Conservation (phyloP, 2,113 vertebrate species). For the Chaetorhynchus papuensis region DNA sequence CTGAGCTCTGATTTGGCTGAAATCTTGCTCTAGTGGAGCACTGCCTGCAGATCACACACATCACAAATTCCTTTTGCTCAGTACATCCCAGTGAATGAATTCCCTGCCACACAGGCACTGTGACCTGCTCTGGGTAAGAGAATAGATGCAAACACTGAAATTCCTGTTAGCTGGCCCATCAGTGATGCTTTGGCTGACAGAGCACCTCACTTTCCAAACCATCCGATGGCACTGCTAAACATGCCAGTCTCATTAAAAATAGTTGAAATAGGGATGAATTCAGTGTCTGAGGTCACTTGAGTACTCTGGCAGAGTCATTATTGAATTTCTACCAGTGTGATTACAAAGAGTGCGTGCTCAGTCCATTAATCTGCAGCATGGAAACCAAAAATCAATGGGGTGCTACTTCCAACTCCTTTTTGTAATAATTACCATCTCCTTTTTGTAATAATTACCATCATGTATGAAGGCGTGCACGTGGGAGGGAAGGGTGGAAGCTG, state of each 20-base stretch:
- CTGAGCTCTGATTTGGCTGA: background rate
- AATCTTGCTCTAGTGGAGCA: background rate
- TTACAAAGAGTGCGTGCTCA: constrained; percentile 27
- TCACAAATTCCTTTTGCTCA: background rate
- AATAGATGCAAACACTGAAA: background rate
- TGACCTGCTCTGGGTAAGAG: background rate
- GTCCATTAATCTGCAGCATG: constrained; percentile 54
- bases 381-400: constrained; percentile 54
- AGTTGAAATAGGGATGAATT: background rate
- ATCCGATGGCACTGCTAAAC: background rate
- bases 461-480: background rate
- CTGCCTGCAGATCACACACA: background rate
- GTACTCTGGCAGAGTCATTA: constrained; percentile 36
- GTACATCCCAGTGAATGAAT: background rate
- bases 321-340: constrained; percentile 42
- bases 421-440: constrained; percentile 12
- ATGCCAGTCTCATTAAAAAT: background rate
- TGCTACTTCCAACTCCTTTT: constrained; percentile 25
- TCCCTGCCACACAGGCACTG: background rate
- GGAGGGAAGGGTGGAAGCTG: background rate
- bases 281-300: constrained; percentile 12
- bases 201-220: background rate
- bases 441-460: constrained; percentile 9
- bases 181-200: background rate
- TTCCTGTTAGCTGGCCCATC: background rate